These are phyloP conservation scores for Anorthoa munda DNA, from an alignment of 2,888 invertebrate genomes.

Conservation along the genomic window DNA sequence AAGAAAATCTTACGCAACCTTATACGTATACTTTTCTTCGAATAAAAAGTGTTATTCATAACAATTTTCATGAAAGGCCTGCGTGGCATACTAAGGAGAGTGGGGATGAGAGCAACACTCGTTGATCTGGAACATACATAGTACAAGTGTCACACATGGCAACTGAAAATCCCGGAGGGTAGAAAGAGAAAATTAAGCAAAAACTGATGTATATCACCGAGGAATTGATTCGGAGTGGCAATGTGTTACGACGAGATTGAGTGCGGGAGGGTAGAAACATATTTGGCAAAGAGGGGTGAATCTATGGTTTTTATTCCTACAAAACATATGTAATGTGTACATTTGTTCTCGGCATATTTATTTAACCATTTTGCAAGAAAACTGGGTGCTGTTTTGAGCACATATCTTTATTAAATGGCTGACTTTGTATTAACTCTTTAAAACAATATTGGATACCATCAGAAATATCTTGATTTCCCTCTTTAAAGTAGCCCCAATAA, in stretches of 20 bases:
- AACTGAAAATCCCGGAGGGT: constrained; percentile 62
- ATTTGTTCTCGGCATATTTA: constrained; percentile 1
- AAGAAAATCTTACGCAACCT: constrained; percentile 53
- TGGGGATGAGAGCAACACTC: constrained; percentile 43
- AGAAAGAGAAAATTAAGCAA: constrained; percentile 67
- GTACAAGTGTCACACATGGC: constrained; percentile 67
- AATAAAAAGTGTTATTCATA: constrained; percentile 61
- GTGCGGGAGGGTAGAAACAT: constrained; percentile 13
- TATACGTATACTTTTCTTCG: constrained; percentile 42
- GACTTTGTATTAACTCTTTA: background rate
- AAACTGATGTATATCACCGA: constrained; percentile 67
- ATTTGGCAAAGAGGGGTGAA: constrained; percentile 14
- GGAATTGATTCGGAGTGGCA: constrained; percentile 72
- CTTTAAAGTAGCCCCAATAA: background rate
- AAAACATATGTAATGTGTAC: constrained; percentile 7
- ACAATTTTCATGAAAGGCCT: constrained; percentile 61
- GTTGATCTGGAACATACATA: constrained; percentile 69
- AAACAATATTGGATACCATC: background rate
- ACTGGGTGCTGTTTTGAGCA: background rate
- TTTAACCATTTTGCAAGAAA: background rate
- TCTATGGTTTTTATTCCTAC: background rate
- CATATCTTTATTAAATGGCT: background rate
- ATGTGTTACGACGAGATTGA: constrained; percentile 43
- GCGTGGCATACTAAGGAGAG: constrained; percentile 56
- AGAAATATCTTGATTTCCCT: background rate